phyloP scores from a whole-genome alignment of 2,113 vertebrate species.

The Salvelinus alpinus region DNA sequence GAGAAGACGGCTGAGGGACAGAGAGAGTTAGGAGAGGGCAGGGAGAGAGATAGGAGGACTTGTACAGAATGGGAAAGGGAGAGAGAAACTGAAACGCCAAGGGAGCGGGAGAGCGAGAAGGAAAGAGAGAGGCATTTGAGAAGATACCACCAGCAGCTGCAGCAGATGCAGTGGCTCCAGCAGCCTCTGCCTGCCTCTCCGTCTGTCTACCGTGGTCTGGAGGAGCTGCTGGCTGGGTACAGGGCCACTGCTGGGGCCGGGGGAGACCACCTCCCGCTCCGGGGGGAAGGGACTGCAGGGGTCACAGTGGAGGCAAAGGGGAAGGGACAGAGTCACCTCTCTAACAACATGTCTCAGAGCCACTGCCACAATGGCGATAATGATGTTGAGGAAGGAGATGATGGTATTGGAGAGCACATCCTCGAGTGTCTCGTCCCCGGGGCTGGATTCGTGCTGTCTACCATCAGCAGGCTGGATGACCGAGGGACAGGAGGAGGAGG shows the following conservation, averaged over 20 bases:
- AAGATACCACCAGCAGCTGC: slow-evolving; percentile 86
- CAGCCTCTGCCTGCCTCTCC: slow-evolving; percentile 22
- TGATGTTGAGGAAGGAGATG: background rate
- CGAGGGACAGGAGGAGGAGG: no score
- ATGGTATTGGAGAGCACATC: no score
- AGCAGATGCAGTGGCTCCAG: slow-evolving; percentile 67
- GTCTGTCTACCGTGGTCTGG: slow-evolving; percentile 59
- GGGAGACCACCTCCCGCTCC: no score
- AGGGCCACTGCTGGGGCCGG: slow-evolving; percentile 3
- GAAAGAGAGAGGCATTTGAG: slow-evolving; percentile 81
- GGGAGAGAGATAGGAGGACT: slow-evolving; percentile 21
- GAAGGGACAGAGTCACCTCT: background rate
- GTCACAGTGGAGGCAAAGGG: slow-evolving; percentile 23
- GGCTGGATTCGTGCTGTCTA: no score
- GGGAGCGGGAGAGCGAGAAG: slow-evolving; percentile 69
- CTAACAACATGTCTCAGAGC: slow-evolving; percentile 10
- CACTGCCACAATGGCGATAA: slow-evolving; percentile 3
- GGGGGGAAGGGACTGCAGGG: background rate
- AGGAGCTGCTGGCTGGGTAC: slow-evolving; percentile 65
- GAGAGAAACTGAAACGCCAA: slow-evolving; percentile 24
- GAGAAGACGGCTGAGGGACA: background rate
- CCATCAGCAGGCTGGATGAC: no score
- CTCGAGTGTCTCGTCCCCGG: no score
- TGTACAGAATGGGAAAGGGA: background rate
- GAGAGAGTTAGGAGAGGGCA: slow-evolving; percentile 11